Conservation (phyloP, 2,113 vertebrate genomes). For the Leucoraja erinaceus region DNA sequence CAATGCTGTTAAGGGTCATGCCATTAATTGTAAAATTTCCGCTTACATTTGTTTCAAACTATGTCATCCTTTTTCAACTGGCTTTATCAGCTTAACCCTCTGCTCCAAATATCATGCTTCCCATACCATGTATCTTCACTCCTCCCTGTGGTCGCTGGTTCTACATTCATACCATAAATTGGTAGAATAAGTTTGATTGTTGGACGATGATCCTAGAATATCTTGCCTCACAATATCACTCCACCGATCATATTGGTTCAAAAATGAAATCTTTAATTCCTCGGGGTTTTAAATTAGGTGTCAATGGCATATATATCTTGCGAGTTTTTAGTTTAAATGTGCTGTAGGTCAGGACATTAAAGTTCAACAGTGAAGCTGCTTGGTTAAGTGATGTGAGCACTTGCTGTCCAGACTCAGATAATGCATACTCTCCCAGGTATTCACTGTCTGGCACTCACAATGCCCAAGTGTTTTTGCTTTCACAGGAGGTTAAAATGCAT, state of each 20-base stretch:
- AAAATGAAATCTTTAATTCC: not conserved
- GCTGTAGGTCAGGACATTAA: not conserved
- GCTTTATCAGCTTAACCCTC: not conserved
- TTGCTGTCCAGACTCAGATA: not conserved
- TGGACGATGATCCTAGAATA: not conserved
- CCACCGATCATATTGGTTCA: not conserved
- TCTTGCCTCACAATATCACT: not conserved
- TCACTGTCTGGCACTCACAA: not conserved
- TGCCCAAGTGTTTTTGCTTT: not conserved
- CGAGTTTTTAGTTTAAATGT: not conserved
- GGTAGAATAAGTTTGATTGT: not conserved
- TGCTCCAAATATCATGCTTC: not conserved
- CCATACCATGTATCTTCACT: not conserved
- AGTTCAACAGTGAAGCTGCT: not conserved
- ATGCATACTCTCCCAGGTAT: not conserved
- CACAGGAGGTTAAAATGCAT: not conserved
- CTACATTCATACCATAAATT: not conserved
- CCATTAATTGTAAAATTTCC: too few species aligned
- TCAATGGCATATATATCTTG: not conserved
- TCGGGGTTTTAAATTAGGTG: not conserved
- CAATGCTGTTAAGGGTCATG: too few species aligned
- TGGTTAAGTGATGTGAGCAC: not conserved
- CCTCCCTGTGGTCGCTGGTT: not conserved
- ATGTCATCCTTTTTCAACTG: not conserved
- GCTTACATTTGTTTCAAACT: too few species aligned